phyloP scores from a whole-genome alignment of 2,797 vertebrate genomes.

The Myotis planiceps region DNA sequence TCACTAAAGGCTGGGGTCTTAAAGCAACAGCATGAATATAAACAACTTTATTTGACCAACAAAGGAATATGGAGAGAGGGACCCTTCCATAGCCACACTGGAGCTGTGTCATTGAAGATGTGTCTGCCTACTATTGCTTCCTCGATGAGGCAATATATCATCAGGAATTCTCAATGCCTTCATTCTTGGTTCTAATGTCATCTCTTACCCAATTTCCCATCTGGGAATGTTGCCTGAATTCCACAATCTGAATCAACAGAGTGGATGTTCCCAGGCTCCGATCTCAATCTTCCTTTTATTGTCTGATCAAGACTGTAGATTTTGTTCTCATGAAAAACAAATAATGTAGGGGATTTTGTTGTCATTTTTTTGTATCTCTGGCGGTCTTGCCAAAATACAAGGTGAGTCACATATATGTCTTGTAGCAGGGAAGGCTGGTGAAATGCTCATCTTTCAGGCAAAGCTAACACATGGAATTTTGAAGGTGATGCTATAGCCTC shows the following conservation, averaged over 20 bases:
- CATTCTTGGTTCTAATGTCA: not conserved
- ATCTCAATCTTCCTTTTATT: slow-evolving; percentile 24
- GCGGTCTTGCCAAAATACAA: slow-evolving; percentile 38
- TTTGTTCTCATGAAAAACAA: not conserved
- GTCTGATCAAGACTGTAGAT: not conserved
- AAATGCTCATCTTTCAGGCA: not conserved
- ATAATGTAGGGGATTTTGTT: not conserved
- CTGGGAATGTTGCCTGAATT: slow-evolving; percentile 56
- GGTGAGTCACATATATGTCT: not conserved
- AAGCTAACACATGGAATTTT: not conserved
- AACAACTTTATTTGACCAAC: not conserved
- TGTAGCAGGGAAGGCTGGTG: not conserved
- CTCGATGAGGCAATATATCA: not conserved
- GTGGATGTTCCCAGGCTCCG: slow-evolving; percentile 7
- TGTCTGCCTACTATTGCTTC: not conserved
- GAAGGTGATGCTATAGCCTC: not conserved
- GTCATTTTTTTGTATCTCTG: not conserved
- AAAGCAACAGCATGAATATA: slow-evolving; percentile 70
- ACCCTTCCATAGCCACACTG: not conserved
- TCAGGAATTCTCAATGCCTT: not conserved
- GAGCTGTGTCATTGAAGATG: not conserved
- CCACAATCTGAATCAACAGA: not conserved
- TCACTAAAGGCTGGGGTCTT: slow-evolving; percentile 43
- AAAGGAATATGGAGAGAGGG: not conserved
- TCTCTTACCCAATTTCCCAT: slow-evolving; percentile 43